Percentiles rank a stretch among this genome's conserved stretches.
These are phyloP conservation scores for Bungarus multicinctus DNA, from an alignment of 2,113 vertebrate species.

Conservation along the genomic window DNA sequence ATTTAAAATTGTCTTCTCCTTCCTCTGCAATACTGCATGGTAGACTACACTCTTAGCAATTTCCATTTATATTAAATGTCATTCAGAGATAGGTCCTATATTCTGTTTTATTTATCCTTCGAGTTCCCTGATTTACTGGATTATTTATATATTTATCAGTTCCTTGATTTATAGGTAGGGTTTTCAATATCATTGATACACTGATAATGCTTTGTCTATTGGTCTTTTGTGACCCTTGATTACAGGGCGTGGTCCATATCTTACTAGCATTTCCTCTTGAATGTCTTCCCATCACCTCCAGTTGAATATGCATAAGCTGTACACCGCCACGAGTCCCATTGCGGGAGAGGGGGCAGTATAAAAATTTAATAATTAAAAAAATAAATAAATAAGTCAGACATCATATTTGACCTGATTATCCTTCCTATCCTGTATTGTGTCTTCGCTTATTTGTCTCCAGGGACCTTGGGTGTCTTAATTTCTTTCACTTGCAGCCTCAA, in stretches of 20 bases:
- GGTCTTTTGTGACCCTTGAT: not conserved
- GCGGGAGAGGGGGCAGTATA: no score
- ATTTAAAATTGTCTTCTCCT: not conserved
- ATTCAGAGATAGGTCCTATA: not conserved
- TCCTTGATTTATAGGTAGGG: not conserved
- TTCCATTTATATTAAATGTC: not conserved
- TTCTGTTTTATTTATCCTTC: not conserved
- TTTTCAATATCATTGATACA: not conserved
- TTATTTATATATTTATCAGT: not conserved
- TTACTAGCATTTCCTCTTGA: not conserved
- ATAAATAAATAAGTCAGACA: no score
- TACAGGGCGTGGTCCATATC: not conserved
- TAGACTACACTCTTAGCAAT: not conserved
- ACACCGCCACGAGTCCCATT: no score
- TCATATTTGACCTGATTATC: not conserved
- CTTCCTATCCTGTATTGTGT: not conserved
- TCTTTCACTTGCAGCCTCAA: not conserved
- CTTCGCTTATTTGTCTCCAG: not conserved
- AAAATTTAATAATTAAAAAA: no score
- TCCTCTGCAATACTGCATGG: not conserved
- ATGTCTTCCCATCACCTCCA: not conserved
- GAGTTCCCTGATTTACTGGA: not conserved
- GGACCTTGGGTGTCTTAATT: not conserved
- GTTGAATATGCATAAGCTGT: not conserved
- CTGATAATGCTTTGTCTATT: not conserved